These are phyloP conservation scores for Eristalis pertinax DNA, from an alignment of 2,888 invertebrate genomes.

Conservation along the genomic window DNA sequence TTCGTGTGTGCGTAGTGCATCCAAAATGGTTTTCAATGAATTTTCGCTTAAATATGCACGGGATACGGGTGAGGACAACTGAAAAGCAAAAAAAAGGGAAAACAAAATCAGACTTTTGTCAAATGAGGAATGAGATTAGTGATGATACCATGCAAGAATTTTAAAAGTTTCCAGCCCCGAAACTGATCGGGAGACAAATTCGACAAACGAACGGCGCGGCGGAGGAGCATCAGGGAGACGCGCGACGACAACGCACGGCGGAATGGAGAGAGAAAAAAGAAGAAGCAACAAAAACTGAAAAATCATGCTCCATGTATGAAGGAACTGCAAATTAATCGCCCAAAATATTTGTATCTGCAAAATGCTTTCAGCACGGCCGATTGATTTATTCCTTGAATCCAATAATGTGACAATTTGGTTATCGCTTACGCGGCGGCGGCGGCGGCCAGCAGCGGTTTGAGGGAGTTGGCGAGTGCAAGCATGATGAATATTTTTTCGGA, in stretches of 20 bases:
- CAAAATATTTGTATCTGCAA: conserved; percentile 71
- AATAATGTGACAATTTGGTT: conserved; percentile 71
- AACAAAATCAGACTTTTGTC: conserved; percentile 58
- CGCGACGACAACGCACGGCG: too few relatives aligned
- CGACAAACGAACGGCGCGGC: not conserved
- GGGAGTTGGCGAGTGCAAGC: conserved; percentile 62
- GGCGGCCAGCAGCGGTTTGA: conserved; percentile 9
- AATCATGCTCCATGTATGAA: conserved; percentile 31
- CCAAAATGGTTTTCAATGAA: conserved; percentile 49
- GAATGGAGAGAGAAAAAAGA: not conserved
- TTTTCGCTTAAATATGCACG: conserved; percentile 46
- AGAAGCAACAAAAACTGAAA: conserved; percentile 11
- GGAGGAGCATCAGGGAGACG: not conserved
- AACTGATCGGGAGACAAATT: conserved; percentile 21
- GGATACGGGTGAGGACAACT: conserved; percentile 2
- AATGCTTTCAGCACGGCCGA: conserved; percentile 71
- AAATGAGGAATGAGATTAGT: conserved; percentile 70
- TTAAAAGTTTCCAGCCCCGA: conserved; percentile 58
- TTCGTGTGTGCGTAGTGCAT: conserved; percentile 51
- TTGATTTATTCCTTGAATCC: conserved; percentile 69
- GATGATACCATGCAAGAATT: conserved; percentile 67
- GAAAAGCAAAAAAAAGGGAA: not conserved
- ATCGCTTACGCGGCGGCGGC: conserved; percentile 33
- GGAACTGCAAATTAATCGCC: conserved; percentile 66
- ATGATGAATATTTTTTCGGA: conserved; percentile 63